Conservation (phyloP, 2,888 invertebrate species). For the Cheilosia scutellata region DNA sequence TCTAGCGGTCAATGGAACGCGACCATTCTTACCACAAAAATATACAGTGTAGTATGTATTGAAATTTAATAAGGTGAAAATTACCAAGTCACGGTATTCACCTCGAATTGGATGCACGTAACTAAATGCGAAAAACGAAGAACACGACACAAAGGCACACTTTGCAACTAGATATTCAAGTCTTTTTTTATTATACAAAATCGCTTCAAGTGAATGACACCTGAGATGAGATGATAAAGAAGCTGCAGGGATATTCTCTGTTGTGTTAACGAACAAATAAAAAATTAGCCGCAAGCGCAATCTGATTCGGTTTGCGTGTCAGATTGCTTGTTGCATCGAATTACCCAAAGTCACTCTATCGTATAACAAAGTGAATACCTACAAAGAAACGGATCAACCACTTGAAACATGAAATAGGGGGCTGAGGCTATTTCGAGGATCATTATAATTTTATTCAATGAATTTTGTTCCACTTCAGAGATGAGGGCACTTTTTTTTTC, state of each 20-base stretch:
- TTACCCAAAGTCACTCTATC: conserved; percentile 42
- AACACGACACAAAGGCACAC: conserved; percentile 30
- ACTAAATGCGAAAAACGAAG: neutral
- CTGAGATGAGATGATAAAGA: conserved; percentile 25
- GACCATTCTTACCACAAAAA: neutral
- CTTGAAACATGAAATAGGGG: conserved; percentile 36
- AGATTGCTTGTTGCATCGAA: conserved; percentile 60
- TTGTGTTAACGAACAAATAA: conserved; percentile 26
- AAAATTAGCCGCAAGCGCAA: conserved; percentile 65
- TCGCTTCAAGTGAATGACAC: conserved; percentile 53
- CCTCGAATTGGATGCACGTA: neutral
- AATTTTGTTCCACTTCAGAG: conserved; percentile 62
- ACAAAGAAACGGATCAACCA: conserved; percentile 43
- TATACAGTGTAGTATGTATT: neutral
- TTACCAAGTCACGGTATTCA: conserved; percentile 33
- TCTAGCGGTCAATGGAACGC: neutral
- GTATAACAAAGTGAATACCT: conserved; percentile 5
- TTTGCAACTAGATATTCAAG: neutral
- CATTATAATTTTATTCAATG: conserved; percentile 62
- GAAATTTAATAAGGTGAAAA: conserved; percentile 43
- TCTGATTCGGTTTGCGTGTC: conserved; percentile 54
- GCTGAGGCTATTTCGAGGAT: conserved; percentile 63
- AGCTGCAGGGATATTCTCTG: conserved; percentile 33
- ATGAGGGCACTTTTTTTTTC: conserved; percentile 17
- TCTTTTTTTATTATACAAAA: conserved; percentile 8